Evolutionary conservation across 2,797 vertebrate species (phyloP).

Genomic region (Spinibarbus caldwelli): DNA sequence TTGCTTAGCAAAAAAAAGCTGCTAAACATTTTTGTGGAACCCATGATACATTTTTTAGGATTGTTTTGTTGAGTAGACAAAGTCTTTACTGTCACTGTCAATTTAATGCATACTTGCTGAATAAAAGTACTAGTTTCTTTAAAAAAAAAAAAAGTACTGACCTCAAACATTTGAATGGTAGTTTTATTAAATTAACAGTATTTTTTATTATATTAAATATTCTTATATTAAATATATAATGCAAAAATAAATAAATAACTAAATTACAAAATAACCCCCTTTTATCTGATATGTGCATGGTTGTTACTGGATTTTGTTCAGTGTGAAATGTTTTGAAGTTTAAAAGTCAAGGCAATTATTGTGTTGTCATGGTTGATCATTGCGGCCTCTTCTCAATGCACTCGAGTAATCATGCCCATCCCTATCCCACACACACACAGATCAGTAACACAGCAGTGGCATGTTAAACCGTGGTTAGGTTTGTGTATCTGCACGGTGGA

Average conservation of each 20-base stretch:
- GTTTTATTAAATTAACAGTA: neutral
- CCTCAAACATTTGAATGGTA: neutral
- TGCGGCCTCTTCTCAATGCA: conserved; percentile 6
- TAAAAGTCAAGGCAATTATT: conserved; percentile 41
- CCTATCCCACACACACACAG: neutral
- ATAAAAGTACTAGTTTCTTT: neutral
- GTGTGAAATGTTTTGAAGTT: conserved; percentile 13
- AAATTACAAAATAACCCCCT: neutral
- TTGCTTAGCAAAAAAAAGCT: neutral
- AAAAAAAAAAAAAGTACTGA: neutral
- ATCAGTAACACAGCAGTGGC: conserved; percentile 34
- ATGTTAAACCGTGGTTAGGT: conserved; percentile 48
- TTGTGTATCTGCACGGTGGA: conserved; percentile 46
- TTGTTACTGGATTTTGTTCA: conserved; percentile 3
- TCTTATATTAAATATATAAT: neutral
- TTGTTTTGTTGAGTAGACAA: neutral
- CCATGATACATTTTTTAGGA: neutral
- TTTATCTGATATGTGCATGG: too few species aligned
- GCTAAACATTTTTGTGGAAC: neutral
- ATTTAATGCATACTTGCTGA: neutral
- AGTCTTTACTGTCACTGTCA: neutral
- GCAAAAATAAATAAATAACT: neutral
- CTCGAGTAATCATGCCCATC: conserved; percentile 12
- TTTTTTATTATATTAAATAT: neutral
- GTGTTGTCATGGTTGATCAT: conserved; percentile 7